Conservation (phyloP, 2,888 invertebrate genomes). For the Eilema depressum region DNA sequence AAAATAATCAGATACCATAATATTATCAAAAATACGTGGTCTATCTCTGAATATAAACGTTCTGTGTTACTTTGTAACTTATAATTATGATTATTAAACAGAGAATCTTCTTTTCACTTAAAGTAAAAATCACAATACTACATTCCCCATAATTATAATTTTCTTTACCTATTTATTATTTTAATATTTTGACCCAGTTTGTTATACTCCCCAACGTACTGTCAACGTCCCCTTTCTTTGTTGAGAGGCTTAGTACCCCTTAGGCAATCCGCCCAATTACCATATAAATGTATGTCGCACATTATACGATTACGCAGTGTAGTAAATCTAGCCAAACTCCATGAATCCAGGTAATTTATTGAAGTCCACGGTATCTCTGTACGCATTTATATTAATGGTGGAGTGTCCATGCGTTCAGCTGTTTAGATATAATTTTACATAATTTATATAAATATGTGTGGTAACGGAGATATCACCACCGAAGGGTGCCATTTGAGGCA, state of each 20-base stretch:
- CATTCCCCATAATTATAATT: not conserved
- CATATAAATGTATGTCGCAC: slow-evolving; percentile 30
- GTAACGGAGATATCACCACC: too few relatives aligned
- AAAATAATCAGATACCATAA: too few relatives aligned
- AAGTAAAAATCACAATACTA: too few relatives aligned
- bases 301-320: slow-evolving; percentile 19
- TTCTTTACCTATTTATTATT: not conserved
- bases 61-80: too few relatives aligned
- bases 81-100: too few relatives aligned
- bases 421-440: not conserved
- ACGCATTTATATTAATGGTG: slow-evolving; percentile 3
- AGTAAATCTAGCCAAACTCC: slow-evolving; percentile 35
- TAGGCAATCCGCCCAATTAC: slow-evolving; percentile 24
- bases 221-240: not conserved
- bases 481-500: too few relatives aligned
- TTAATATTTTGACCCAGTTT: not conserved
- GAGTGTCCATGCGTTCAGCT: not conserved
- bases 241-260: not conserved
- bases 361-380: slow-evolving; percentile 32
- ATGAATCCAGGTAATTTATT: slow-evolving; percentile 45
- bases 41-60: too few relatives aligned
- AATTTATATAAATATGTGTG: too few relatives aligned
- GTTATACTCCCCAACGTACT: not conserved
- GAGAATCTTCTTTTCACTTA: too few relatives aligned
- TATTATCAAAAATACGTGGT: too few relatives aligned